A percentile compares a stretch with the other conserved stretches of the same genome.
Conservation (phyloP, 2,888 invertebrate species). For the Microchrysa polita region DNA sequence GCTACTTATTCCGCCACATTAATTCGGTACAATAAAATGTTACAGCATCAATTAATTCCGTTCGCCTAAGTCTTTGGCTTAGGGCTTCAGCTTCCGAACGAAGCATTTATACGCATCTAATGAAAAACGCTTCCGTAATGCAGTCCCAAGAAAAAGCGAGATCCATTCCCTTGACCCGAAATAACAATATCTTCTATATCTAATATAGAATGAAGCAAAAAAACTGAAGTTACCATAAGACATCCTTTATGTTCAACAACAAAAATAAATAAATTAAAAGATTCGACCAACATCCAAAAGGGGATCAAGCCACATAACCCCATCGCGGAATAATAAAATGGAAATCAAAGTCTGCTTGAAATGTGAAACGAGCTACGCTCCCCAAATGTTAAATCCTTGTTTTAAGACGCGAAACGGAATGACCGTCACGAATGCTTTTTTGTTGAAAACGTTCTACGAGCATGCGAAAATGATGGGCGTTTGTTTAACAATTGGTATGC, state of each 20-base stretch:
- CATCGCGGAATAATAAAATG: slow-evolving; percentile 49
- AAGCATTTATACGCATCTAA: slow-evolving; percentile 14
- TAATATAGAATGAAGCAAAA: background rate
- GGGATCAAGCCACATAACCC: slow-evolving; percentile 48
- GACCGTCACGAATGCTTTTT: slow-evolving; percentile 55
- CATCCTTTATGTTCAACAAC: background rate
- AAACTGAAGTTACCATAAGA: slow-evolving; percentile 6
- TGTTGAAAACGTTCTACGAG: slow-evolving; percentile 4
- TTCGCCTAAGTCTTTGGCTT: slow-evolving; percentile 30
- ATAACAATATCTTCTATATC: slow-evolving; percentile 16
- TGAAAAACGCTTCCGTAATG: slow-evolving; percentile 38
- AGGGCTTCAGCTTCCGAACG: slow-evolving; percentile 39
- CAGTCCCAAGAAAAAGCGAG: slow-evolving; percentile 39
- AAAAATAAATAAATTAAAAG: slow-evolving; percentile 50
- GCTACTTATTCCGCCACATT: slow-evolving; percentile 53
- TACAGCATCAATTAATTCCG: slow-evolving; percentile 50
- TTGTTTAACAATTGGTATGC: background rate
- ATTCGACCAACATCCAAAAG: slow-evolving; percentile 42
- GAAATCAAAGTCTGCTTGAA: slow-evolving; percentile 49
- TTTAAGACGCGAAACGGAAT: slow-evolving; percentile 56
- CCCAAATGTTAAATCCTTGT: slow-evolving; percentile 51
- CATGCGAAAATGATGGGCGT: background rate
- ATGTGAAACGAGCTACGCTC: slow-evolving; percentile 51
- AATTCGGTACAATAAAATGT: slow-evolving; percentile 52
- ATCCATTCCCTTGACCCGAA: slow-evolving; percentile 33